Percentiles rank a stretch among this genome's conserved stretches.
These are phyloP conservation scores for Fulmarus glacialis DNA, from an alignment of 2,113 vertebrate species.

Conservation along the genomic window DNA sequence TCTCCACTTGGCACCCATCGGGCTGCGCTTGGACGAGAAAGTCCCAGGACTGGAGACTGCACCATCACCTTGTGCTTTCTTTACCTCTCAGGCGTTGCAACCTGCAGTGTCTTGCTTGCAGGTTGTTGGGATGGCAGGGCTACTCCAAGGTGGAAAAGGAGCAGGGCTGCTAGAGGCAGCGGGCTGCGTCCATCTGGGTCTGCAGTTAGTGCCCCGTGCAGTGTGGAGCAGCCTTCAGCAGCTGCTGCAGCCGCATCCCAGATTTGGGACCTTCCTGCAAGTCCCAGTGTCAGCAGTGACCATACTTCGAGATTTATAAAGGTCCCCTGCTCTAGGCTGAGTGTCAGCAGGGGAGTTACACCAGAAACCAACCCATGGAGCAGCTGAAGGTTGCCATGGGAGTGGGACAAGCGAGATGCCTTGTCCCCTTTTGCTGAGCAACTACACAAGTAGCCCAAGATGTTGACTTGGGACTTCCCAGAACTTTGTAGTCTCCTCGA, in stretches of 20 bases:
- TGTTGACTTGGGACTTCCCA: neutral
- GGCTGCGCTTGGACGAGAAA: neutral
- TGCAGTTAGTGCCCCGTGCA: neutral
- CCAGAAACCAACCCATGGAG: neutral
- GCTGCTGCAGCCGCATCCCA: neutral
- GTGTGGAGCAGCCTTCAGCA: neutral
- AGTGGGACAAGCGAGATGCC: fast-evolving
- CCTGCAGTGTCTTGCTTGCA: neutral
- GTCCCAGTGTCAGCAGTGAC: neutral
- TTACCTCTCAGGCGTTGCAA: neutral
- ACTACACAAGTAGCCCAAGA: neutral
- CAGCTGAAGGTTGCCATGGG: neutral
- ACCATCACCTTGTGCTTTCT: fast-evolving
- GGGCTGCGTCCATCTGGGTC: neutral
- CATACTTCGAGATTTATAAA: fast-evolving
- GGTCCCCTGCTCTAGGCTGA: neutral
- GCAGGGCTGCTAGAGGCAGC: neutral
- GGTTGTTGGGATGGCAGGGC: neutral
- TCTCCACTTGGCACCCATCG: neutral
- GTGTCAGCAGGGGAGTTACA: neutral
- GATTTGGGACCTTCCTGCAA: neutral
- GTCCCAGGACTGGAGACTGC: neutral
- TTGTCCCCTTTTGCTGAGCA: neutral
- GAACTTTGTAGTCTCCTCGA: neutral
- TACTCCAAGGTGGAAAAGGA: neutral